Conservation (phyloP, 92 coral and sea anemone genomes). For the Paramuricea clavata region DNA sequence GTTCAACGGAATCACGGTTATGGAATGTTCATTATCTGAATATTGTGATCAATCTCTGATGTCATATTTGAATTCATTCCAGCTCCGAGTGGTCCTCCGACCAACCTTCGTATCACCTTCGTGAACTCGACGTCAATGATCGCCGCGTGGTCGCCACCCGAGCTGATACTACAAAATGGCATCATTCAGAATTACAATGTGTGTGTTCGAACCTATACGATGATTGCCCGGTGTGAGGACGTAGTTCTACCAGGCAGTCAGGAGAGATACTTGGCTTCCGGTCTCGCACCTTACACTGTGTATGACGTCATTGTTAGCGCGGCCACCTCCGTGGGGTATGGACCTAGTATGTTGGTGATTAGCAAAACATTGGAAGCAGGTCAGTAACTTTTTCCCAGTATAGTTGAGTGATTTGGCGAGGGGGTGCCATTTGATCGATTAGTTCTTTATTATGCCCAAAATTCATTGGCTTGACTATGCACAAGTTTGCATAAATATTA, state of each 20-base stretch:
- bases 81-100: slow-evolving; percentile 49
- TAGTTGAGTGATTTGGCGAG: too few relatives aligned
- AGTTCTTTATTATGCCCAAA: too few relatives aligned
- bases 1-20: too few relatives aligned
- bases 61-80: too few relatives aligned
- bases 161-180: slow-evolving; percentile 26
- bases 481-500: too few relatives aligned
- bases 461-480: too few relatives aligned
- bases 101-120: slow-evolving; percentile 32
- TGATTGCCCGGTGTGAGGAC: not conserved
- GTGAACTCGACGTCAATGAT: slow-evolving; percentile 18
- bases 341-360: slow-evolving; percentile 10
- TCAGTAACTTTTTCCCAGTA: not conserved
- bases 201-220: not conserved
- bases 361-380: slow-evolving; percentile 39
- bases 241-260: slow-evolving; percentile 2
- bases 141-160: slow-evolving; percentile 34
- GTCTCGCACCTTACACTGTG: slow-evolving; percentile 19
- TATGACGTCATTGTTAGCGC: slow-evolving; percentile 37
- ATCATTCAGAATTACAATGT: slow-evolving; percentile 33
- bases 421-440: too few relatives aligned
- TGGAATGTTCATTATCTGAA: too few relatives aligned
- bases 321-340: slow-evolving; percentile 33
- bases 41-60: too few relatives aligned
- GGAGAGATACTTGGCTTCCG: not conserved